Evolutionary conservation across 1,140 invertebrate genomes (phyloP).

Genomic region (Harpegnathos saltator): DNA sequence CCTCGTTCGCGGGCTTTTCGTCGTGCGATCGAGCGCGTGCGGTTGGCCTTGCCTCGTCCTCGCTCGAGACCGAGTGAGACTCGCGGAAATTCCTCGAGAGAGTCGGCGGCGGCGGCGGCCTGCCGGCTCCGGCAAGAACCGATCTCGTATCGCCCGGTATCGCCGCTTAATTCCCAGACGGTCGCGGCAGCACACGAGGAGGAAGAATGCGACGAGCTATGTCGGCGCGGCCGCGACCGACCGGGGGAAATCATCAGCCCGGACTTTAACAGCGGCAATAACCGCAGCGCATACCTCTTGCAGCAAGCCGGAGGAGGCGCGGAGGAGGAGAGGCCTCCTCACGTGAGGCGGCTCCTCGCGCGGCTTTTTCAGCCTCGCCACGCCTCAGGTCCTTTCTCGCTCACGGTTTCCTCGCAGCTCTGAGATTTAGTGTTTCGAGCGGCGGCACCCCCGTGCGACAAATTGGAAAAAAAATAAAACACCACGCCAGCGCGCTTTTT

Average conservation of each 20-base stretch:
- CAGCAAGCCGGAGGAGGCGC: background rate
- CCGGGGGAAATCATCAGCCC: slow-evolving; percentile 43
- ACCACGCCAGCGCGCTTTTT: too few species aligned
- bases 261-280: slow-evolving; percentile 52
- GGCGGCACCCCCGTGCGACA: too few species aligned
- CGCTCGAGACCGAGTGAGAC: slow-evolving; percentile 9
- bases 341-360: too few species aligned
- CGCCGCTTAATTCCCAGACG: slow-evolving; percentile 36
- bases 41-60: background rate
- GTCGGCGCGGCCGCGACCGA: slow-evolving; percentile 19
- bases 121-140: slow-evolving; percentile 27
- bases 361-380: slow-evolving; percentile 11
- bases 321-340: too few species aligned
- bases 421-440: too few species aligned
- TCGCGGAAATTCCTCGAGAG: slow-evolving; percentile 36
- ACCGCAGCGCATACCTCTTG: slow-evolving; percentile 38
- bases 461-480: too few species aligned
- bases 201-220: slow-evolving; percentile 33
- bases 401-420: too few species aligned
- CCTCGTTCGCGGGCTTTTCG: background rate
- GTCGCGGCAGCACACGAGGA: slow-evolving; percentile 22
- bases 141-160: slow-evolving; percentile 36
- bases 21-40: slow-evolving; percentile 6
- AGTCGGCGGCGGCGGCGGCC: background rate
- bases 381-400: background rate